Evolutionary conservation across 2,888 invertebrate species (phyloP).

Genomic region (Ephialtes manifestator): DNA sequence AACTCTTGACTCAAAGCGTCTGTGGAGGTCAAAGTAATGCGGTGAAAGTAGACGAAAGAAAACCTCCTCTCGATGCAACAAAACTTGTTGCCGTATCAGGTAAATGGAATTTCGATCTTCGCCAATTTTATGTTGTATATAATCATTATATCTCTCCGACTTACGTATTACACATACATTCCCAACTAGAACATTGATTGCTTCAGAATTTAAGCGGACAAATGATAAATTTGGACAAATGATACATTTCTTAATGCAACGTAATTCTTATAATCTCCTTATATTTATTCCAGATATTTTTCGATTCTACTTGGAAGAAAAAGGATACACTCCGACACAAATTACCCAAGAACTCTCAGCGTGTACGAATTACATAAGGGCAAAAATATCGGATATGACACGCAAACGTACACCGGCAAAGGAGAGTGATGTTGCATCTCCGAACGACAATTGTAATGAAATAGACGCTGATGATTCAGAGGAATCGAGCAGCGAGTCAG

Average conservation of each 20-base stretch:
- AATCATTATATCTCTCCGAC: too few relatives aligned
- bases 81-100: conserved; percentile 18
- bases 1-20: not conserved
- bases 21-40: conserved; percentile 15
- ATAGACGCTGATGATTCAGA: too few relatives aligned
- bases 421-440: too few relatives aligned
- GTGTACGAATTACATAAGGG: not conserved
- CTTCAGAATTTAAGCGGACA: too few relatives aligned
- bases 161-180: too few relatives aligned
- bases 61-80: not conserved
- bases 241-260: too few relatives aligned
- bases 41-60: not conserved
- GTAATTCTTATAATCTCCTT: not conserved
- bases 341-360: not conserved
- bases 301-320: not conserved
- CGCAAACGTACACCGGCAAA: not conserved
- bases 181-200: too few relatives aligned
- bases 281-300: conserved; percentile 2
- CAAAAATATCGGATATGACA: conserved; percentile 12
- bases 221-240: too few relatives aligned
- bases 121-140: too few relatives aligned
- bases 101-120: not conserved
- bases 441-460: too few relatives aligned
- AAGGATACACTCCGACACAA: not conserved
- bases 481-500: too few relatives aligned